Evolutionary conservation across 2,113 vertebrate genomes (phyloP), one percentile per base, ranked within the genome.

Genomic region (Sciurus niger): DNA sequence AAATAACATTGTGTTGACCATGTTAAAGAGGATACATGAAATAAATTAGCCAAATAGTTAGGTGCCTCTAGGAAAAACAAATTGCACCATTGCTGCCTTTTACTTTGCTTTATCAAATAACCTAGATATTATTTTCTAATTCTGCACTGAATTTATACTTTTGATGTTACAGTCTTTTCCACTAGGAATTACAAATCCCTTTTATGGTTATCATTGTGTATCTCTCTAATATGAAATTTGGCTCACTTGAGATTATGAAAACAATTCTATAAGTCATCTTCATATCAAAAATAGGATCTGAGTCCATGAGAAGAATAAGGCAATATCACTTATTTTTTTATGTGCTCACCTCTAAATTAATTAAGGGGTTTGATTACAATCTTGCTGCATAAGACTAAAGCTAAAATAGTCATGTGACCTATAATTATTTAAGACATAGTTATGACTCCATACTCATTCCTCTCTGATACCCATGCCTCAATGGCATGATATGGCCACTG

Each of bases 261-360:
- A 6, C 24, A 70, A 18, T 95, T 93, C 22, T 58, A 8, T 67
- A 82, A 58, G 6, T 67, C 28, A 67, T 58, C 4, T 83, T 88
- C 40, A 67, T 70, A 40, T 18, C 67, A 89, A 96, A 92, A 89
- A 28, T 30, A 87, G 40, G 30, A 3, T 55, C n/a, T 55, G 24
- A 91, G 34, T 79, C 80, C 46, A 89, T 72, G 9, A 77, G 37
- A 85, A 79, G 85, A 93, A 85, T 93, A 24, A 84, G 37, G 58
- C 0, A 17, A 4, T 1, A 30, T 73, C 34, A 83, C 22, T 88
- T 72, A 72, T 43, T 93, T 94, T 92, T 80, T 32, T 40, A 32
- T 94, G 74, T 24, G 60, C 70, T n/a, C 4, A 70, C 4, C 37
- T 89, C 72, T 53, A 90, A 83, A 9, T 93, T 84, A 88, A 79